phyloP scores from a whole-genome alignment of 2,888 invertebrate species.

The Acheta domesticus region DNA sequence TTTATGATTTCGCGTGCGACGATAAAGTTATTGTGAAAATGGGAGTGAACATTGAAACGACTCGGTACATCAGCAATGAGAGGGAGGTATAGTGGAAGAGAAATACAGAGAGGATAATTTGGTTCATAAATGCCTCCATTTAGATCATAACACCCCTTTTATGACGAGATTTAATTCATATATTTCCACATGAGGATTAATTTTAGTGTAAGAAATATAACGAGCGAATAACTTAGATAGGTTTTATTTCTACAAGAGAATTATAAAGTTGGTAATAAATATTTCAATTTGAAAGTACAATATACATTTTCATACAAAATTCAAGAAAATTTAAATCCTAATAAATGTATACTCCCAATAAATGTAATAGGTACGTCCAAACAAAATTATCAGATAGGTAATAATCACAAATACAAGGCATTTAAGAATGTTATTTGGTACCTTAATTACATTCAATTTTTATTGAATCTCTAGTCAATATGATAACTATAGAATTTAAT shows the following conservation, averaged over 20 bases:
- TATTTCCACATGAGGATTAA: not conserved
- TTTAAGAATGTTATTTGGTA: too few species aligned
- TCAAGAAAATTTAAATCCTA: not conserved
- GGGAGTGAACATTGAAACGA: too few species aligned
- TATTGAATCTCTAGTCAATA: too few species aligned
- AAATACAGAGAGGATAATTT: not conserved
- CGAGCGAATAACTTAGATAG: not conserved
- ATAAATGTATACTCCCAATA: not conserved
- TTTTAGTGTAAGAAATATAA: not conserved
- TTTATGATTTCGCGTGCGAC: too few species aligned
- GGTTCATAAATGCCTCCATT: not conserved
- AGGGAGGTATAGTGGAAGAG: too few species aligned
- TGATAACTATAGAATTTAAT: too few species aligned
- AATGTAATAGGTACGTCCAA: not conserved
- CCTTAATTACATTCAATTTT: too few species aligned
- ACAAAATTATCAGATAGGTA: not conserved
- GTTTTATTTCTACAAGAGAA: not conserved
- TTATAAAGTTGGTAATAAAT: not conserved
- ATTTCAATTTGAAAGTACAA: not conserved
- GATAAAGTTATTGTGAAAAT: too few species aligned
- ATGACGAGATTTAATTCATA: not conserved
- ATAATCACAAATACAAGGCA: not conserved
- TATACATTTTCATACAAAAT: not conserved
- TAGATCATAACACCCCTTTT: not conserved
- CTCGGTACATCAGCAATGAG: too few species aligned